A percentile compares a stretch with the other conserved stretches of the same genome.
Conservation (phyloP, 2,797 vertebrate species). For the Chiroxiphia lanceolata region DNA sequence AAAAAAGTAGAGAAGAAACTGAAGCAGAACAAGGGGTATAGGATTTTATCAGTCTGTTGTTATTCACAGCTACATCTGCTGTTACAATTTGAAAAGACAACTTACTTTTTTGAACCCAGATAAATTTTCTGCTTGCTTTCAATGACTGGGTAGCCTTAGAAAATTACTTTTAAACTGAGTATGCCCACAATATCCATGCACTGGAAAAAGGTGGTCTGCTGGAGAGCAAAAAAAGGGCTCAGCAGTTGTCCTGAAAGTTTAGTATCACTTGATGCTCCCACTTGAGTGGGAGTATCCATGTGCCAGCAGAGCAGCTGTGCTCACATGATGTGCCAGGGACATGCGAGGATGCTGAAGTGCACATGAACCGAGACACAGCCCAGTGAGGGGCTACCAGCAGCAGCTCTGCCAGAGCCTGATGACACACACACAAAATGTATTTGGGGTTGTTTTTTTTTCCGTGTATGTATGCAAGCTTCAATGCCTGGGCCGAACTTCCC, state of each 20-base stretch:
- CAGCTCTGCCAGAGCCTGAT: background rate
- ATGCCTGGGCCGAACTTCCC: background rate
- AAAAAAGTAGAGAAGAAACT: background rate
- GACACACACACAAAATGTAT: background rate
- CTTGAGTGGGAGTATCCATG: background rate
- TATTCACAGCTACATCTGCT: background rate
- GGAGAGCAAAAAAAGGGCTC: background rate
- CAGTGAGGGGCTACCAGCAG: background rate
- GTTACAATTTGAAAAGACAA: background rate
- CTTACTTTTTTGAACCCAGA: background rate
- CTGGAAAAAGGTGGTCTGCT: background rate
- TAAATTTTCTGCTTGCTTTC: background rate
- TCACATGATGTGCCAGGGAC: background rate
- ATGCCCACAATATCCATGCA: background rate
- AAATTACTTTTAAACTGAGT: background rate
- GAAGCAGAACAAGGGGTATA: background rate
- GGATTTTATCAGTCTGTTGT: background rate
- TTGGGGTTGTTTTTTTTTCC: background rate
- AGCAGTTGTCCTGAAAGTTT: background rate
- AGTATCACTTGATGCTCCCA: rapidly evolving
- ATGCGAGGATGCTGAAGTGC: background rate
- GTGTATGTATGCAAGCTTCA: background rate
- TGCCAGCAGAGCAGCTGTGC: rapidly evolving
- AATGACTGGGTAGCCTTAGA: background rate
- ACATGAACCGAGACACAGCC: background rate